Percentiles rank a stretch among this genome's conserved stretches.
Evolutionary conservation across 2,797 vertebrate species (phyloP).

Genomic region (Pseudochirops cupreus): DNA sequence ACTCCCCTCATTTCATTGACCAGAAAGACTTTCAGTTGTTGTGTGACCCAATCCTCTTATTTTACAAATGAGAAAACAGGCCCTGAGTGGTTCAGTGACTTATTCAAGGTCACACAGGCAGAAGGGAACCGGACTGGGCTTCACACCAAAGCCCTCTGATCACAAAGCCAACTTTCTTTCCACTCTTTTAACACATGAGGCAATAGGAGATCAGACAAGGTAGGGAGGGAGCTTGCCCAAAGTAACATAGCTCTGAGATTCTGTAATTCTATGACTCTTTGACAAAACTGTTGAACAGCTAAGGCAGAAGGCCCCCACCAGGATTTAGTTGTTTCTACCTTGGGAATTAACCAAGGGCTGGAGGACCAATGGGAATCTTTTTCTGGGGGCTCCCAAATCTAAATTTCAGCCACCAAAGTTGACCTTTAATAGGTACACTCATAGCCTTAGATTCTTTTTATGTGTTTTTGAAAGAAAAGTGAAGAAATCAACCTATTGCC

Average conservation of each 20-base stretch:
- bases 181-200: background rate
- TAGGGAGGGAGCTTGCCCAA: background rate
- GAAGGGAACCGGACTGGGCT: background rate
- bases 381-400: background rate
- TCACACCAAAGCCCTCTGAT: background rate
- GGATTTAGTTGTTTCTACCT: conserved; percentile 1
- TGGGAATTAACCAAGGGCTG: conserved; percentile 17
- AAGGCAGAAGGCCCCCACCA: background rate
- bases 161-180: background rate
- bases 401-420: conserved; percentile 14
- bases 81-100: background rate
- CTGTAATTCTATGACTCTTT: background rate
- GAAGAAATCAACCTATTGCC: conserved; percentile 46
- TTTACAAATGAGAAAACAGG: background rate
- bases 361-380: conserved; percentile 34
- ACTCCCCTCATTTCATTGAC: background rate
- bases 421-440: conserved; percentile 20
- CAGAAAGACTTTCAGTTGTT: background rate
- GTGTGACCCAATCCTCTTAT: background rate
- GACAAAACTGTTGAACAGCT: background rate
- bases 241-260: background rate
- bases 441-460: conserved; percentile 3
- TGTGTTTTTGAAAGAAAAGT: conserved; percentile 41
- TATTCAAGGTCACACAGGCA: background rate
- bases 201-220: background rate